Evolutionary conservation across 2,888 invertebrate genomes (phyloP), one percentile per base, ranked within the genome.

Genomic region (Meteorus cinctellus): DNA sequence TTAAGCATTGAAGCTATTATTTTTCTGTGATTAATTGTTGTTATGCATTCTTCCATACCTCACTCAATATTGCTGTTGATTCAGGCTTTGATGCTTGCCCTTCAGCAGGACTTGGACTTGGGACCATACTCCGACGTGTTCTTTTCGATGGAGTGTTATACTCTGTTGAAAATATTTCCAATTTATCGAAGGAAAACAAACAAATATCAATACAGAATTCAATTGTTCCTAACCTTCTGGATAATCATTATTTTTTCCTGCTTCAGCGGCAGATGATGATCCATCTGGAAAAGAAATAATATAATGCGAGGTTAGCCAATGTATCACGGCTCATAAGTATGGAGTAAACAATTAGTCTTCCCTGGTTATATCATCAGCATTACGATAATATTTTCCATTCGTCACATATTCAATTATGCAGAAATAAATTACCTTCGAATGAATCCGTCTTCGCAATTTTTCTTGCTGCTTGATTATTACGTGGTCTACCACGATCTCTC

Each of bases 71-170:
- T 29, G 90, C 89, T 14, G 90, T 89, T 8, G 90, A 90, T 79
- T 90, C 90, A 16, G 90, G 90, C 68, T 89, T 89, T 4, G 90
- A 89, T 36, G 90, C 90, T 79, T 88, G 87, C 19, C 89, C 89
- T 80, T 88, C 90, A 2, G 88, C 88, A 66, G 90, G 90, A 80
- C 87, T 90, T 14, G 90, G 89, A 83, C 90, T 90, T 60, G 90
- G 90, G 36, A 82, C 85, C 84, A 86, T 85, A 79, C 86, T 89
- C 66, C 89, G 80, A 2, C 89, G 84, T 4, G 87, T 87, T 77
- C 87, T 84, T 81, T 89, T 89, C 4, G 78, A 80, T 55, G 85
- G 90, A 79, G 81, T 83, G 76, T 78, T 76, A 70, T 81, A 84
- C 78, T 89, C 89, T 87, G 63, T 10, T 79, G 82, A 69, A 76